Conservation (phyloP, 1,140 invertebrate species). For the Phocides pigmalion region DNA sequence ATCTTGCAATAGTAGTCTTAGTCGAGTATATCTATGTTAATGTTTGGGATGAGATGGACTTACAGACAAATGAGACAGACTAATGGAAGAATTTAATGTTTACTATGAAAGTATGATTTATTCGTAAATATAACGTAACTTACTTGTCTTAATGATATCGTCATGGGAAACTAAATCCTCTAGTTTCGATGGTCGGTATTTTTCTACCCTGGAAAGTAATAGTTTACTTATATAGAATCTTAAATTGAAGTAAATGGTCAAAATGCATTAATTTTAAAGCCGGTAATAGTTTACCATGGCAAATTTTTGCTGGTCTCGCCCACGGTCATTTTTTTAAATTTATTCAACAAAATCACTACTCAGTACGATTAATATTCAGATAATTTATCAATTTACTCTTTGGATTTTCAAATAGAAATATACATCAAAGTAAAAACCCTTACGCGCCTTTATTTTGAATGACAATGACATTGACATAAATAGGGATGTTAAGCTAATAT, state of each 20-base stretch:
- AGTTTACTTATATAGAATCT: neutral
- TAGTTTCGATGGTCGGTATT: conserved; percentile 96
- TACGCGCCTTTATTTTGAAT: no score
- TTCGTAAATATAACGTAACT: conserved; percentile 64
- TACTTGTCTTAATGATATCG: conserved; percentile 98
- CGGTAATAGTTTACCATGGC: conserved; percentile 78
- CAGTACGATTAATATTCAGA: no score
- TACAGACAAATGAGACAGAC: no score
- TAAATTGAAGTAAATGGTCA: neutral
- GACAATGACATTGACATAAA: no score
- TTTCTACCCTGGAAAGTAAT: conserved; percentile 94
- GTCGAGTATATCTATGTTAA: no score
- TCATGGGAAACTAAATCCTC: conserved; percentile 98
- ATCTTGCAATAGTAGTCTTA: no score
- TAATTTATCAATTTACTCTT: no score
- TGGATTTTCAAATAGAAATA: no score
- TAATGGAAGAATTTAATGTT: no score
- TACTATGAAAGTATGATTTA: neutral
- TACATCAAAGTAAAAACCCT: no score
- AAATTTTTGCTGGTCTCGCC: conserved; percentile 76
- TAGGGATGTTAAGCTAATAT: no score
- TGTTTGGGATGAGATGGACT: no score
- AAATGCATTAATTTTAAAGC: neutral
- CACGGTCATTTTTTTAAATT: conserved; percentile 56
- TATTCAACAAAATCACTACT: neutral